Evolutionary conservation across 2,113 vertebrate species (phyloP).

Genomic region (Sminthopsis crassicaudata): DNA sequence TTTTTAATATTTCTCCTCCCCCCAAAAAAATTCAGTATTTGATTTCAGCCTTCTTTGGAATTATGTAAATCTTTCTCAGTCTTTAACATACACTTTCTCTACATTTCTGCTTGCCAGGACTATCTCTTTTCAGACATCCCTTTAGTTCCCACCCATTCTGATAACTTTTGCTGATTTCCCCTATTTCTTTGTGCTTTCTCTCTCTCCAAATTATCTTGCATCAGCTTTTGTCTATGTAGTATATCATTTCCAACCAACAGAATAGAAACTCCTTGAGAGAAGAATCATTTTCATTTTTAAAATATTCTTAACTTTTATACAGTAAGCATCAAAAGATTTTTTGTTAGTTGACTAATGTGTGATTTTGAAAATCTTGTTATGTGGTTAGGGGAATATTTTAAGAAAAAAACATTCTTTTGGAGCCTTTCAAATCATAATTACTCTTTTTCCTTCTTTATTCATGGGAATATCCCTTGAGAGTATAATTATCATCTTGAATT

Average conservation of each 20-base stretch:
- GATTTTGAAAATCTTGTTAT: neutral
- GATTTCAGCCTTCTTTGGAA: neutral
- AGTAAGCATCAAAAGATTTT: neutral
- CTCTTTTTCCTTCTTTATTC: neutral
- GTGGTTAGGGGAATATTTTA: neutral
- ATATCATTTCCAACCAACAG: neutral
- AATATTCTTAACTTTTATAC: neutral
- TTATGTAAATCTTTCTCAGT: neutral
- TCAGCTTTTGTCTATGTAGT: neutral
- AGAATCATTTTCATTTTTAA: neutral
- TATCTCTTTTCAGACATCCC: neutral
- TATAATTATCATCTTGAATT: neutral
- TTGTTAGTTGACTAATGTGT: neutral
- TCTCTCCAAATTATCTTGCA: neutral
- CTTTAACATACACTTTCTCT: neutral
- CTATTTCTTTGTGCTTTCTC: neutral
- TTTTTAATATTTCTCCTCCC: neutral
- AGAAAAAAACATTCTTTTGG: neutral
- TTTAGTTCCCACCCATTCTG: neutral
- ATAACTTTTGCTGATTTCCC: neutral
- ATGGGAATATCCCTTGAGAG: neutral
- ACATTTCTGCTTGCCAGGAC: neutral
- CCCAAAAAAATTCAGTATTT: neutral
- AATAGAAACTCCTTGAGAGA: neutral
- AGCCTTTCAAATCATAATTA: neutral